Conservation (phyloP, 1,140 invertebrate genomes). For the Drosophila triauraria region DNA sequence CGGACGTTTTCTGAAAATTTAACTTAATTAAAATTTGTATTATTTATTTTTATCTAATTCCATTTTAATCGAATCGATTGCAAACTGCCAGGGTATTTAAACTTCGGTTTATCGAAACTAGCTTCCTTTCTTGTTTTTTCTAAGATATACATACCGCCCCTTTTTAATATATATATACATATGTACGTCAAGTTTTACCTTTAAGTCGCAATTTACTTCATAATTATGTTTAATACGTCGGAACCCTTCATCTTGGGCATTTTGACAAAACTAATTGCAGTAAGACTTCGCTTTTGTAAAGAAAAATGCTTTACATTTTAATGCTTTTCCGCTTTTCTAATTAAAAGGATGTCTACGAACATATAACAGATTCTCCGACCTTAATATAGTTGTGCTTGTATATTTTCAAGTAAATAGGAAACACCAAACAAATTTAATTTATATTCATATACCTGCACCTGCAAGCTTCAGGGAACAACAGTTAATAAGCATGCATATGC, state of each 20-base stretch:
- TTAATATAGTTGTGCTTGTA: slow-evolving; percentile 20
- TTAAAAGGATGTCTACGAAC: slow-evolving; percentile 36
- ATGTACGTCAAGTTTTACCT: slow-evolving; percentile 6
- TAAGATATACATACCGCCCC: no score
- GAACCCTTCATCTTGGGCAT: not conserved
- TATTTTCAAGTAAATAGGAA: slow-evolving; percentile 28
- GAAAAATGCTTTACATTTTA: slow-evolving; percentile 28
- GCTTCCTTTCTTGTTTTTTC: no score
- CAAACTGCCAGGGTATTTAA: no score
- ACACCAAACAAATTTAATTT: slow-evolving; percentile 51
- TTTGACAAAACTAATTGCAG: slow-evolving; percentile 31
- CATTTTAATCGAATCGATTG: no score
- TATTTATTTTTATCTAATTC: no score
- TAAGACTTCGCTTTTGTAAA: slow-evolving; percentile 11
- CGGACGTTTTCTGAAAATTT: no score
- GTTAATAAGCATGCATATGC: slow-evolving; percentile 50
- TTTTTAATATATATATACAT: not conserved
- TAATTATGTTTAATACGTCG: slow-evolving; percentile 11
- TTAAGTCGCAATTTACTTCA: slow-evolving; percentile 14
- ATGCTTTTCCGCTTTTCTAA: slow-evolving; percentile 49
- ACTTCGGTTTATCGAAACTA: no score
- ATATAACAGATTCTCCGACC: slow-evolving; percentile 8
- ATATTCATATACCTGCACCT: slow-evolving; percentile 32
- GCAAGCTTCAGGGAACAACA: slow-evolving; percentile 31
- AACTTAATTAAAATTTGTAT: no score